These are phyloP conservation scores for Phyto melanocephala DNA, from an alignment of 2,888 invertebrate genomes.

Conservation along the genomic window DNA sequence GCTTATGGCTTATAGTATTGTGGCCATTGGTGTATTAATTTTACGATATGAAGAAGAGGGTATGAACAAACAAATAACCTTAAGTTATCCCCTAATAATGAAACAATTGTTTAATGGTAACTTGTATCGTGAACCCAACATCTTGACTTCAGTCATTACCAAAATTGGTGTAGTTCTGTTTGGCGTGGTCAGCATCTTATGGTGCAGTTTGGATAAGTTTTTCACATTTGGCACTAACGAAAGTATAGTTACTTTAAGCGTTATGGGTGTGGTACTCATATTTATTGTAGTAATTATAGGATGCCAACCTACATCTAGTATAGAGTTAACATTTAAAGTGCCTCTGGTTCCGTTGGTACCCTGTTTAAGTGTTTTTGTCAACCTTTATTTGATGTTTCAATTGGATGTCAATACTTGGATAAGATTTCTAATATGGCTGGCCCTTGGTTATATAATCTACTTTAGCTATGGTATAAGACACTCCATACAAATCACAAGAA, in stretches of 20 bases:
- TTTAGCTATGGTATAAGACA: conserved; percentile 90
- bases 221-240: conserved; percentile 68
- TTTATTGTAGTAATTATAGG: conserved; percentile 82
- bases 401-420: conserved; percentile 92
- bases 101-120: conserved; percentile 85
- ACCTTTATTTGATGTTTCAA: conserved; percentile 94
- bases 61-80: conserved; percentile 73
- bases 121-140: conserved; percentile 84
- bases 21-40: conserved; percentile 92
- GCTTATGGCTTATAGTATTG: conserved; percentile 93
- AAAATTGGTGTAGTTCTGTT: conserved; percentile 82
- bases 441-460: conserved; percentile 91
- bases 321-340: conserved; percentile 86
- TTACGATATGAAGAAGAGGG: conserved; percentile 83
- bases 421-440: conserved; percentile 92
- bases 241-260: conserved; percentile 78
- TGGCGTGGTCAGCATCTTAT: conserved; percentile 79
- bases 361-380: conserved; percentile 90
- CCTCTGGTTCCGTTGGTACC: conserved; percentile 92
- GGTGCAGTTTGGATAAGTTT: conserved; percentile 71
- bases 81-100: conserved; percentile 74
- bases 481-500: conserved; percentile 81
- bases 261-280: conserved; percentile 80
- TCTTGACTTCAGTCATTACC: conserved; percentile 83
- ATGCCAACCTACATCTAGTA: conserved; percentile 84